Conservation (phyloP, 2,888 invertebrate genomes). For the Ectemnius cavifrons region DNA sequence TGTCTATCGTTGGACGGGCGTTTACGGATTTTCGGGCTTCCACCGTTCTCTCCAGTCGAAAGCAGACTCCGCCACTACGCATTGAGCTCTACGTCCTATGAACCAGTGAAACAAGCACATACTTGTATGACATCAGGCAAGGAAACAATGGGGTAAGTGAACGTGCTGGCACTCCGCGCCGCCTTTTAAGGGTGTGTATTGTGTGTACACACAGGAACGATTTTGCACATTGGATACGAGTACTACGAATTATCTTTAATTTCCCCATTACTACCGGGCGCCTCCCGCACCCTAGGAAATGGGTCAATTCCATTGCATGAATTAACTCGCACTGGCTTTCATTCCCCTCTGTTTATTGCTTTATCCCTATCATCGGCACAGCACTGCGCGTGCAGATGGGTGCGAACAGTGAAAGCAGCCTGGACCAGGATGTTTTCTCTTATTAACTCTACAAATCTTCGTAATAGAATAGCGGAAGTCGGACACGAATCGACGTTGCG, state of each 20-base stretch:
- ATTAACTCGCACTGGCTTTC: slow-evolving; percentile 18
- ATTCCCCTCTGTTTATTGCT: slow-evolving; percentile 43
- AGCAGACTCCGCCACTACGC: slow-evolving; percentile 29
- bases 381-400: slow-evolving; percentile 44
- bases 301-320: slow-evolving; percentile 34
- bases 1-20: slow-evolving; percentile 43
- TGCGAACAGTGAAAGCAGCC: slow-evolving; percentile 40
- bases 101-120: slow-evolving; percentile 64
- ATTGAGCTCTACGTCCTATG: slow-evolving; percentile 64
- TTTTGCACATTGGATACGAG: slow-evolving; percentile 40
- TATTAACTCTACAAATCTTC: slow-evolving; percentile 15
- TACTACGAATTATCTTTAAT: slow-evolving; percentile 44
- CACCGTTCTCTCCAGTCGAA: slow-evolving; percentile 18
- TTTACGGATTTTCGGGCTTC: slow-evolving; percentile 27
- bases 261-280: slow-evolving; percentile 34
- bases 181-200: slow-evolving; percentile 74
- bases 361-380: slow-evolving; percentile 32
- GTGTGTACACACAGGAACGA: slow-evolving; percentile 46
- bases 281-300: slow-evolving; percentile 31
- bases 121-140: slow-evolving; percentile 87
- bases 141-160: slow-evolving; percentile 89
- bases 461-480: slow-evolving; percentile 38
- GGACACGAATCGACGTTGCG: slow-evolving; percentile 35
- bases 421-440: slow-evolving; percentile 47
- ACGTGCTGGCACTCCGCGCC: slow-evolving; percentile 69